phyloP scores from a whole-genome alignment of 2,888 invertebrate genomes.

The Microplitis deprimator region DNA sequence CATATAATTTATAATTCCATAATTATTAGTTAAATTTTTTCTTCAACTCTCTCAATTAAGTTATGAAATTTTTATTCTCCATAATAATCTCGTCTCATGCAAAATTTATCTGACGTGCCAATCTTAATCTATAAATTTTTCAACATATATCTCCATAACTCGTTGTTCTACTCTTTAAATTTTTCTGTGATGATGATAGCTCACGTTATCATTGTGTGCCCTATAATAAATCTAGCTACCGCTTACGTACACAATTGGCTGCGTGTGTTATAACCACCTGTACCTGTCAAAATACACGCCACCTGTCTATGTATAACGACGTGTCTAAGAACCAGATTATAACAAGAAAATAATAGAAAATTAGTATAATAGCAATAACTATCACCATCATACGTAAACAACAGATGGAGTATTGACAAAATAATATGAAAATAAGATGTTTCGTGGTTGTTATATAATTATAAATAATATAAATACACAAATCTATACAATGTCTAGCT shows the following conservation, averaged over 20 bases:
- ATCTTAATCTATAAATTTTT: slow-evolving; percentile 3
- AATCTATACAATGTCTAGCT: slow-evolving; percentile 18
- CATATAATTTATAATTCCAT: too few relatives aligned
- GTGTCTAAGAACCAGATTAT: slow-evolving; percentile 4
- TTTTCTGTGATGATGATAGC: not conserved
- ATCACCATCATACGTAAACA: not conserved
- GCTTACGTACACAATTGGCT: slow-evolving; percentile 3
- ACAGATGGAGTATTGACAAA: not conserved
- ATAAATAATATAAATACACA: not conserved
- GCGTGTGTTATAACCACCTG: slow-evolving; percentile 2
- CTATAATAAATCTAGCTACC: slow-evolving; percentile 9
- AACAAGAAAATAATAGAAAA: slow-evolving; percentile 12
- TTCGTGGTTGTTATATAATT: not conserved
- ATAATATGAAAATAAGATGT: not conserved
- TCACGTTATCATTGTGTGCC: slow-evolving; percentile 9
- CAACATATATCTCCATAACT: not conserved
- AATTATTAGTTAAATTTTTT: not conserved
- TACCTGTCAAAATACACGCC: slow-evolving; percentile 35
- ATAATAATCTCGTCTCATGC: not conserved
- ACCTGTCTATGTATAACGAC: slow-evolving; percentile 32
- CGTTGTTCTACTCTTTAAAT: not conserved
- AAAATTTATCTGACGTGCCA: not conserved
- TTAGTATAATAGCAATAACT: slow-evolving; percentile 11
- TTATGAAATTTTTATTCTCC: not conserved
- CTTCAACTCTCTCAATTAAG: not conserved